Conservation (phyloP, 2,888 invertebrate genomes). For the Cephus sareptanus region DNA sequence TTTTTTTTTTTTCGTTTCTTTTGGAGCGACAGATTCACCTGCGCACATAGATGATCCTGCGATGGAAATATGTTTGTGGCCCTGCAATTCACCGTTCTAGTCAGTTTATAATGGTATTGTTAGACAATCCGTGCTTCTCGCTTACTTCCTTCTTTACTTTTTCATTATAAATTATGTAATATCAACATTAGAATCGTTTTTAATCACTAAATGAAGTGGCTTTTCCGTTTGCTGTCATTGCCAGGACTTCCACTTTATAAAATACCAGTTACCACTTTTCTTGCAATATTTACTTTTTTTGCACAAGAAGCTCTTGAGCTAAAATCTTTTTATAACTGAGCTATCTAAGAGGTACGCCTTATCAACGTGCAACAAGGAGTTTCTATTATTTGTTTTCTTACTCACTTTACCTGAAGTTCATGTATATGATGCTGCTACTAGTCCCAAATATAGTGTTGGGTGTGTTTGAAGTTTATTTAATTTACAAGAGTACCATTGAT, state of each 20-base stretch:
- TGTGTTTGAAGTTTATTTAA: constrained; percentile 3
- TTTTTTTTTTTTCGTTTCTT: background rate
- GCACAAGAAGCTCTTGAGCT: background rate
- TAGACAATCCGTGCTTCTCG: background rate
- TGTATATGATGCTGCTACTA: background rate
- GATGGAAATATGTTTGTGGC: background rate
- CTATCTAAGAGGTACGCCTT: too few relatives aligned
- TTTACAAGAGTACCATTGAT: constrained; percentile 17
- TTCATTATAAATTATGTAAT: background rate
- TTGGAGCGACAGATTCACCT: background rate
- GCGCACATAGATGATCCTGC: background rate
- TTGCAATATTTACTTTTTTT: background rate
- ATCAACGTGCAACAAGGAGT: too few relatives aligned
- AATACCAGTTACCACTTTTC: background rate
- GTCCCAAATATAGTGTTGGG: background rate
- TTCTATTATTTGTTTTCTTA: background rate
- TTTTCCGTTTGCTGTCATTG: background rate
- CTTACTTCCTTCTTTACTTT: background rate
- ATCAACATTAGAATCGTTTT: background rate
- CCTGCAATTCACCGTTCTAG: background rate
- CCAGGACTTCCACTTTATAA: background rate
- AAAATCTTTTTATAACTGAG: background rate
- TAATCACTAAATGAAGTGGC: background rate
- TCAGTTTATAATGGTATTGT: background rate
- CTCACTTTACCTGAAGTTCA: background rate